These are phyloP conservation scores for Lepidurus packardi DNA, from an alignment of 1,140 invertebrate genomes.

Conservation along the genomic window DNA sequence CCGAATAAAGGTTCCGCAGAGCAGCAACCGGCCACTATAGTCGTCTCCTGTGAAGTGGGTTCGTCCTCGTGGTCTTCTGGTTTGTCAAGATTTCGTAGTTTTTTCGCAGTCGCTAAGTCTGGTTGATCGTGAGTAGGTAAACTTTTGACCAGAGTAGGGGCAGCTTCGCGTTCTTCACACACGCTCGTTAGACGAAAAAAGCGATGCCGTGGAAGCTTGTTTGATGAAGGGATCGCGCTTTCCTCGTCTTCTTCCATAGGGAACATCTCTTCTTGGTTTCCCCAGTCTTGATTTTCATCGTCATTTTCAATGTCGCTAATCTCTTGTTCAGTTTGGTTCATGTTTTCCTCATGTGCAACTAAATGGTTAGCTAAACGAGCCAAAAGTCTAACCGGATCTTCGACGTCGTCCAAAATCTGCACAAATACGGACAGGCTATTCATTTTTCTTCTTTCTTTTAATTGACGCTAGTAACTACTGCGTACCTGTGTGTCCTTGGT, in stretches of 20 bases:
- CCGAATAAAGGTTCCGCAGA: neutral
- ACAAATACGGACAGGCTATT: neutral
- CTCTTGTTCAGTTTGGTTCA: neutral
- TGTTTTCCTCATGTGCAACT: conserved; percentile 5
- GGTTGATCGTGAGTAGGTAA: neutral
- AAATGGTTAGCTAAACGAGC: conserved; percentile 29
- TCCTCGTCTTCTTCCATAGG: neutral
- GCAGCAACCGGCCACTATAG: neutral
- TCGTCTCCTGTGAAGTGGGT: neutral
- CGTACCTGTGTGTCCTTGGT: neutral
- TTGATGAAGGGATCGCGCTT: neutral
- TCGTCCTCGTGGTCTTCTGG: neutral
- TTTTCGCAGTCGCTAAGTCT: neutral
- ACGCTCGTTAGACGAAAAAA: neutral
- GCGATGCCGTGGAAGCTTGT: neutral
- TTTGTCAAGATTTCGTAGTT: neutral
- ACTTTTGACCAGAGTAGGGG: neutral
- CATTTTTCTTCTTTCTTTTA: neutral
- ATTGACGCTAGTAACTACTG: too few species aligned
- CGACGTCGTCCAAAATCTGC: neutral
- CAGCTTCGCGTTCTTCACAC: neutral
- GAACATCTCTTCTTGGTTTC: neutral
- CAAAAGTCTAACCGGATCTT: conserved; percentile 28
- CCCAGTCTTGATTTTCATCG: neutral
- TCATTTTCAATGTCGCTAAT: neutral